Conservation (phyloP, 2,797 vertebrate genomes). For the Iguana delicatissima region DNA sequence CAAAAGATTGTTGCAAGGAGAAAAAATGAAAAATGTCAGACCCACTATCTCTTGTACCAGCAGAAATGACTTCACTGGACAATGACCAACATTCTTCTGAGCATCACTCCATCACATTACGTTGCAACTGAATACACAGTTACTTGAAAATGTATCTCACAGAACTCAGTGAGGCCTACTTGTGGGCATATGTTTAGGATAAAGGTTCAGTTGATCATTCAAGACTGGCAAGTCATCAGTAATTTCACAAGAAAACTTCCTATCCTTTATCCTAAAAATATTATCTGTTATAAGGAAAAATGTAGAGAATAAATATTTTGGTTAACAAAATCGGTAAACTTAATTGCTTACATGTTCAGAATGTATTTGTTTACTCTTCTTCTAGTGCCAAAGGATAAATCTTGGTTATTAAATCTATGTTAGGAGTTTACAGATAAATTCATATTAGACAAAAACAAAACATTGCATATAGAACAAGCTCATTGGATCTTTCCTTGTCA, state of each 20-base stretch:
- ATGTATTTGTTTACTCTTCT: conserved; percentile 6
- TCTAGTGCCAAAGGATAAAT: not conserved
- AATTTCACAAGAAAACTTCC: not conserved
- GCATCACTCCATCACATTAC: not conserved
- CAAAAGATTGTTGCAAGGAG: not conserved
- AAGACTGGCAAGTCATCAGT: not conserved
- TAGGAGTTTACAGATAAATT: not conserved
- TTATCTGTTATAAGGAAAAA: not conserved
- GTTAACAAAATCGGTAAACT: not conserved
- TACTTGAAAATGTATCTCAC: not conserved
- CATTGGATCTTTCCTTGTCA: not conserved
- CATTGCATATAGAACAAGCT: not conserved
- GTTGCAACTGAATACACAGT: not conserved
- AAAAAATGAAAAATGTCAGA: conserved; percentile 4
- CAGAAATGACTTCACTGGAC: not conserved
- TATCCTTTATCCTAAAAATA: conserved; percentile 20
- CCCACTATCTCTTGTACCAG: not conserved
- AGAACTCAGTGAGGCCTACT: conserved; percentile 9
- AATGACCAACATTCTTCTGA: conserved; percentile 3
- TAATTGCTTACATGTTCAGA: not conserved
- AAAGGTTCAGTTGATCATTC: conserved; percentile 1
- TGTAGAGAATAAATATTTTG: not conserved
- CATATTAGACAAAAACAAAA: not conserved
- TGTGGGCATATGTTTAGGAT: not conserved
- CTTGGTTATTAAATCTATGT: not conserved